Percentiles rank a stretch among this genome's conserved stretches.
Evolutionary conservation across 2,113 vertebrate species (phyloP).

Genomic region (Leptobrachium leishanense): DNA sequence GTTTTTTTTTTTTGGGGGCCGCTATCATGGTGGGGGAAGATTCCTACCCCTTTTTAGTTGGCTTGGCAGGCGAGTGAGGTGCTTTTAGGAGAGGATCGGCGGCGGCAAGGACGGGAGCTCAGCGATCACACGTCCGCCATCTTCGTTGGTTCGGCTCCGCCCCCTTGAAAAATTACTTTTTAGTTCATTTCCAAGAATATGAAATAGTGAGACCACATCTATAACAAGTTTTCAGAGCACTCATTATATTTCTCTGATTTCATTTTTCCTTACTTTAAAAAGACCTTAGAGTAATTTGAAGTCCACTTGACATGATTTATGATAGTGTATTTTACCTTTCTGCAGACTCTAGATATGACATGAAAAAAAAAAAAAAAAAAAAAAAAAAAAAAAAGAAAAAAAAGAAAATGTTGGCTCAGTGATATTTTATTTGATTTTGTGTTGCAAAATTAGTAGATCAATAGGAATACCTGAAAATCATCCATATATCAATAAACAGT

Average conservation of each 20-base stretch:
- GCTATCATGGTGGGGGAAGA: no score
- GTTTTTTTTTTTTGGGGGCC: no score
- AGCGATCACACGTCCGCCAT: no score
- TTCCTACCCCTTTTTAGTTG: no score
- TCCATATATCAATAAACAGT: no score
- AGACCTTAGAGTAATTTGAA: slow-evolving; percentile 28
- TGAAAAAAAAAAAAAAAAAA: slow-evolving; percentile 12
- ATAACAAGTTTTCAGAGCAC: slow-evolving; percentile 35
- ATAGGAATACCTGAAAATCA: no score
- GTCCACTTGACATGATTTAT: slow-evolving; percentile 46
- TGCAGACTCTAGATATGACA: slow-evolving; percentile 20
- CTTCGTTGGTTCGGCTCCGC: no score
- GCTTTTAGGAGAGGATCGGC: no score
- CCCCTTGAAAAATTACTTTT: slow-evolving; percentile 27
- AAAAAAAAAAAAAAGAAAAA: slow-evolving; percentile 19
- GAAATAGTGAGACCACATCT: slow-evolving; percentile 24
- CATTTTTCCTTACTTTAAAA: slow-evolving; percentile 17
- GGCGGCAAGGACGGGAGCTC: no score
- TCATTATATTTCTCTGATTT: slow-evolving; percentile 34
- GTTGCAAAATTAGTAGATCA: neutral
- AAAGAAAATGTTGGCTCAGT: neutral
- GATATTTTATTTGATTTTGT: slow-evolving; percentile 3
- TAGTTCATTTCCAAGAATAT: slow-evolving; percentile 15
- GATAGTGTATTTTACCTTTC: slow-evolving; percentile 20
- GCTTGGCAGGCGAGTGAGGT: no score